Evolutionary conservation across 2,888 invertebrate species (phyloP).

Genomic region (Chrysolina oricalcia): DNA sequence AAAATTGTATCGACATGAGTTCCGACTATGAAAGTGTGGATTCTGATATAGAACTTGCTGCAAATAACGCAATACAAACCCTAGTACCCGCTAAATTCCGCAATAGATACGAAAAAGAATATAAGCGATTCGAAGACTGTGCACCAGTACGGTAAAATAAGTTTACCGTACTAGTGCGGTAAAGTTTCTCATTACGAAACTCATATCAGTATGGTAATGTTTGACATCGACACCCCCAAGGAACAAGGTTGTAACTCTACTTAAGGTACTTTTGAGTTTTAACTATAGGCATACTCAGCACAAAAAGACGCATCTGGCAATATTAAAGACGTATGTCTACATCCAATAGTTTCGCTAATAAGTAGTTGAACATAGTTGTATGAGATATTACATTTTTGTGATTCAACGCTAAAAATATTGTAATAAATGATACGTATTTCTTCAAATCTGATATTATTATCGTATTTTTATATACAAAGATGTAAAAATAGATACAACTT

Average conservation of each 20-base stretch:
- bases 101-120: no score
- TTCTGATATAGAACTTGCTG: no score
- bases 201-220: no score
- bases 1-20: no score
- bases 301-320: conserved; percentile 26
- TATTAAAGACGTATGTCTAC: conserved; percentile 28
- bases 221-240: background rate
- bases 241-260: conserved; percentile 26
- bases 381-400: conserved; percentile 28
- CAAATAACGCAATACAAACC: no score
- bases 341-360: conserved; percentile 25
- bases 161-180: no score
- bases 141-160: no score
- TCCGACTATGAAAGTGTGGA: no score
- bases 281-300: conserved; percentile 28
- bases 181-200: no score
- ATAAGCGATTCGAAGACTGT: no score
- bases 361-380: conserved; percentile 26
- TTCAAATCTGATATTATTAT: conserved; percentile 22
- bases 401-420: conserved; percentile 21
- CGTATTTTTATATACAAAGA: conserved; percentile 14
- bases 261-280: conserved; percentile 21
- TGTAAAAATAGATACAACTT: conserved; percentile 30
- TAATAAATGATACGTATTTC: conserved; percentile 30
- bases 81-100: no score